Evolutionary conservation across 2,113 vertebrate species (phyloP).

Genomic region (Seriola aureovittata): DNA sequence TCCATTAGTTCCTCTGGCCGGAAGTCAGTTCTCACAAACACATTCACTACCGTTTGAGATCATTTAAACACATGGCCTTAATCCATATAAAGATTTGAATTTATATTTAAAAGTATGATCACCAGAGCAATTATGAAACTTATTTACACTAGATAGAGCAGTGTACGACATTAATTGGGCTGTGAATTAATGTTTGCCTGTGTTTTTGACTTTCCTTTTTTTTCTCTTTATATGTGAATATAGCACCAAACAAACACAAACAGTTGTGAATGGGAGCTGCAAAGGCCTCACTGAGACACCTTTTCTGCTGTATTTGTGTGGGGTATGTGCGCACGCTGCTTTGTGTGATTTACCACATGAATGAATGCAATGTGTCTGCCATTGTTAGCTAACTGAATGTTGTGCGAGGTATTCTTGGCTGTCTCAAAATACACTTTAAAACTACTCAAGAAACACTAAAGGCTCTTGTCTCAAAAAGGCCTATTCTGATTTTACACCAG

Average conservation of each 20-base stretch:
- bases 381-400: neutral
- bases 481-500: neutral
- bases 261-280: neutral
- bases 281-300: neutral
- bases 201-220: neutral
- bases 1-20: neutral
- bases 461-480: neutral
- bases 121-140: neutral
- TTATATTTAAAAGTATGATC: neutral
- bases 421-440: neutral
- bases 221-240: neutral
- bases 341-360: neutral
- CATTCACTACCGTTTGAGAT: neutral
- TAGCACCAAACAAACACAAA: neutral
- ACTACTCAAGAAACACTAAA: conserved; percentile 3
- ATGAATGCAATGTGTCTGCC: neutral
- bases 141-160: neutral
- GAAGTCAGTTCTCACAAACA: neutral
- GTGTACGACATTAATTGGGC: neutral
- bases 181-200: neutral
- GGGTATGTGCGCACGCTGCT: neutral
- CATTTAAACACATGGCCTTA: neutral
- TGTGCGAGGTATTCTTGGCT: neutral
- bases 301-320: neutral
- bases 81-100: neutral